Percentiles rank a stretch among this genome's conserved stretches.
Conservation (phyloP, 2,797 vertebrate species). For the Enteromius paludinosus region DNA sequence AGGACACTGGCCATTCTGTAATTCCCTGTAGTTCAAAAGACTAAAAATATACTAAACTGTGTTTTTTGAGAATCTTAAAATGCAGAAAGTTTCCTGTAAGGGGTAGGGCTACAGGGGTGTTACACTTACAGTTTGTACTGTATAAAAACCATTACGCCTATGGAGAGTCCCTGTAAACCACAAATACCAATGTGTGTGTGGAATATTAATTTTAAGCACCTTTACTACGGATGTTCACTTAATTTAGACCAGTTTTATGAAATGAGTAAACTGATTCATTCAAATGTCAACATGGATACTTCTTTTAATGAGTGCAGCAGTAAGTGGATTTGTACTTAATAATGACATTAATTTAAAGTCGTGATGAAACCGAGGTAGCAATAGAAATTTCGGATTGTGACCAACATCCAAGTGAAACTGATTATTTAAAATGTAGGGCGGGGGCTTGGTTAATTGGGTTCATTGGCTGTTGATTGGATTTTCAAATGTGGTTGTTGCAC, state of each 20-base stretch:
- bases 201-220: neutral
- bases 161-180: too few species aligned
- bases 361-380: neutral
- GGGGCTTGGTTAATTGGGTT: neutral
- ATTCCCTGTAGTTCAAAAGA: too few species aligned
- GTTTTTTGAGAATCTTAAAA: too few species aligned
- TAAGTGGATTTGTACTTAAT: neutral
- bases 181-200: neutral
- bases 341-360: neutral
- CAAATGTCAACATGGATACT: neutral
- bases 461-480: constrained; percentile 9
- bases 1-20: too few species aligned
- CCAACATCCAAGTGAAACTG: neutral
- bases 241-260: neutral
- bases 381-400: neutral
- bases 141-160: too few species aligned
- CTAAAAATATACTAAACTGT: too few species aligned
- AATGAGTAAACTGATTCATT: neutral
- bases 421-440: neutral
- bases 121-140: too few species aligned
- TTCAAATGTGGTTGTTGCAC: too few species aligned
- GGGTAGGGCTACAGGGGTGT: too few species aligned
- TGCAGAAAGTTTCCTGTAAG: too few species aligned
- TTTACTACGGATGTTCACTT: neutral
- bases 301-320: neutral